Base-by-base conservation (phyloP, 1,140 invertebrate species). In the Hypsibius dujardini region DNA sequence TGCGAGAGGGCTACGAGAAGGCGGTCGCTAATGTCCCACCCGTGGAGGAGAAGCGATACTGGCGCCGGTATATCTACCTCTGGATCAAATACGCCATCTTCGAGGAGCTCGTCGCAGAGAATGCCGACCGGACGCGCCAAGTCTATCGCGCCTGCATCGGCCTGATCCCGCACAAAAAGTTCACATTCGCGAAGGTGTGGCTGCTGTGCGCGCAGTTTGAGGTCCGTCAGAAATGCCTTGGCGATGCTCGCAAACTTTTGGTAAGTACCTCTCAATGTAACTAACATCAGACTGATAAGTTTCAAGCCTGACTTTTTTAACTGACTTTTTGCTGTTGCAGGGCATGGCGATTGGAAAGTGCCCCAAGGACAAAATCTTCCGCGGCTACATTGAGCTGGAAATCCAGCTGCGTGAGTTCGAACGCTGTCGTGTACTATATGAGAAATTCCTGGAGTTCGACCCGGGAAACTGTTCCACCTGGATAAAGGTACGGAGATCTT, bases 21-120 rank as follows among this genome's bases (percentile, higher is more conserved):
- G 95, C 95, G 0, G 97, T 99, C 77, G 87, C 95, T 0, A 96
- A 98, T 82, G 85, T 98, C 69, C 96, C 96, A 50, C 92, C 92
- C 2, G 87, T 78, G 62, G 72, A 85, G 82, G 84, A 84, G 76
- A 87, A 87, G 76, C 78, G 82, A 50, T 93, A 89, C 79, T 99
- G 95, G 95, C 83, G 92, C 71, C 82, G 95, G 70, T 99, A 99
- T 77, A 96, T 99, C 75, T 98, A 99, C 80, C 79, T 99, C n/a
- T 99, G 96, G 96, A 96, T 99, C 60, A 95, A 98, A 81, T 99
- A 99, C 83, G 94, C 95, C 0, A 77, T 99, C 2, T 98, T 88
- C 83, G 96, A 99, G 83, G 96, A 99, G 83, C 81, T 98, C 3
- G 88, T 92, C 77, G 86, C 87, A 0, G 85, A 90, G 80, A 92